A percentile compares a stretch with the other conserved stretches of the same genome.
These are phyloP conservation scores for Amblyjoppa fuscipennis DNA, from an alignment of 2,888 invertebrate species.

Conservation along the genomic window DNA sequence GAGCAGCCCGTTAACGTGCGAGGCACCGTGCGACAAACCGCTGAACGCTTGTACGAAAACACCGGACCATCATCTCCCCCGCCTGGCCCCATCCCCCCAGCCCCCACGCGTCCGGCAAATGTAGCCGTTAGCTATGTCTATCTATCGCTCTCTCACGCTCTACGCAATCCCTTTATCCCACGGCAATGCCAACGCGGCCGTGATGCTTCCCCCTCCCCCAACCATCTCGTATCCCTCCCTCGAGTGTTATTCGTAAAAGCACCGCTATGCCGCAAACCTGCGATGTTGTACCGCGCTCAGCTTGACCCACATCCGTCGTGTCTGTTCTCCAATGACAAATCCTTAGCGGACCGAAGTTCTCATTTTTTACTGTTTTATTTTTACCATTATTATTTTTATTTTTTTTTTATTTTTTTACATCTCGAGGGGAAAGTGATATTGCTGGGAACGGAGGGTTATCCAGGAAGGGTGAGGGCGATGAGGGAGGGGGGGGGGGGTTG, in stretches of 20 bases:
- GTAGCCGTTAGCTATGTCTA: neutral
- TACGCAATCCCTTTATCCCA: conserved; percentile 45
- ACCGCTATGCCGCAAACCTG: conserved; percentile 17
- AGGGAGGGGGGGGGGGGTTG: neutral
- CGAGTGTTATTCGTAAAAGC: conserved; percentile 53
- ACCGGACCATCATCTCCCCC: conserved; percentile 59
- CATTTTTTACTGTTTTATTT: neutral
- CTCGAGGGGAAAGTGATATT: no score
- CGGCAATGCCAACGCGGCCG: conserved; percentile 39
- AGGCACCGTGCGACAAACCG: conserved; percentile 69
- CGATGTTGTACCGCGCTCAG: neutral
- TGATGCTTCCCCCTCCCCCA: conserved; percentile 35
- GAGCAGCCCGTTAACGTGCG: conserved; percentile 61
- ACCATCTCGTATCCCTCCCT: conserved; percentile 24
- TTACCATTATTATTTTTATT: neutral
- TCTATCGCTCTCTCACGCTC: conserved; percentile 4
- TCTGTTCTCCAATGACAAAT: neutral
- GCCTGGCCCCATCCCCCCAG: conserved; percentile 20
- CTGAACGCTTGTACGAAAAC: conserved; percentile 72
- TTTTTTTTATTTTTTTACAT: no score
- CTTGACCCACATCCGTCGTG: conserved; percentile 23
- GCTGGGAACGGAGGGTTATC: neutral
- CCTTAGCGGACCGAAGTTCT: neutral
- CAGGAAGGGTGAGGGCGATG: neutral
- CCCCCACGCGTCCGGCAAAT: conserved; percentile 6